These are phyloP conservation scores for Erythrocebus patas DNA, from an alignment of 2,113 vertebrate genomes.

Conservation along the genomic window DNA sequence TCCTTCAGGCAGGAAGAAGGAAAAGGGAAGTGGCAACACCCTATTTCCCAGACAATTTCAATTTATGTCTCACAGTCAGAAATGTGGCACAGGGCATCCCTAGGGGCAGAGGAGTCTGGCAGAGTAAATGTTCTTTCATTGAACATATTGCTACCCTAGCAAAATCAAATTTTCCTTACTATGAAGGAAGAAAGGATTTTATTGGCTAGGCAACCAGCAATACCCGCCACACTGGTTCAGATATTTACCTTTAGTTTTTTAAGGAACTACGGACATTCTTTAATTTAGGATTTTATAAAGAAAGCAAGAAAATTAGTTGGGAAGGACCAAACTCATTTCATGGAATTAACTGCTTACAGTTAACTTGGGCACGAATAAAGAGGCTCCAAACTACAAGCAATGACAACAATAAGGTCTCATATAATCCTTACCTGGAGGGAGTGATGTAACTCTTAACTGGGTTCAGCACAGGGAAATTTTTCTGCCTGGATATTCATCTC, in stretches of 20 bases:
- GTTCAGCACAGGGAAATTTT: background rate
- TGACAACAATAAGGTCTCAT: background rate
- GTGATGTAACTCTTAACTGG: background rate
- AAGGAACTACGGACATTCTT: background rate
- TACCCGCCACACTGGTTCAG: background rate
- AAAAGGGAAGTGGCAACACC: background rate
- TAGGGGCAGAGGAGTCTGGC: background rate
- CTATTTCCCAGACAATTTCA: background rate
- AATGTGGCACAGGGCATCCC: background rate
- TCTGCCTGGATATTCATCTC: background rate
- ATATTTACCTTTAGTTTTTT: conserved; percentile 5
- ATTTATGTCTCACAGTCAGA: background rate
- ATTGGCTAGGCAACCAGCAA: background rate
- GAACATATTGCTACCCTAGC: background rate
- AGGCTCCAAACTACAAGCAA: background rate
- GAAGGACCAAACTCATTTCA: background rate
- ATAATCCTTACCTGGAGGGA: background rate
- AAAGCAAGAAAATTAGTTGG: background rate
- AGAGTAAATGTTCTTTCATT: background rate
- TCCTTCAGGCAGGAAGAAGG: background rate
- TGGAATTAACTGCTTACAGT: background rate
- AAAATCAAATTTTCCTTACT: background rate
- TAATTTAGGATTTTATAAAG: background rate
- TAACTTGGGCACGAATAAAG: background rate
- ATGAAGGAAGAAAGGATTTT: background rate